These are phyloP conservation scores for Nebria ingens DNA, from an alignment of 1,140 invertebrate species.

Conservation along the genomic window DNA sequence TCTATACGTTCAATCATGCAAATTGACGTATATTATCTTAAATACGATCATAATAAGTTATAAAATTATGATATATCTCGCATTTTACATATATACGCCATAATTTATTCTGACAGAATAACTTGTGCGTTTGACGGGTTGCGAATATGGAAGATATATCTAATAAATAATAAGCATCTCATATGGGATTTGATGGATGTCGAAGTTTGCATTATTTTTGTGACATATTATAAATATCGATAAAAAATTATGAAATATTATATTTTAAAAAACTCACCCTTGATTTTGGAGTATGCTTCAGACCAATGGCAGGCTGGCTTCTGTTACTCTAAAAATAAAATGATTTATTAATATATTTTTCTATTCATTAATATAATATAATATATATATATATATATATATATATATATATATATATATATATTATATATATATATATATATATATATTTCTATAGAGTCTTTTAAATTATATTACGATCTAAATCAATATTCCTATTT, in stretches of 20 bases:
- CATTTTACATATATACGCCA: too few species aligned
- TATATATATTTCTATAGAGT: too few species aligned
- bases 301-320: slow-evolving; percentile 63
- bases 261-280: slow-evolving; percentile 47
- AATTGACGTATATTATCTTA: too few species aligned
- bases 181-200: background rate
- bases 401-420: background rate
- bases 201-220: background rate
- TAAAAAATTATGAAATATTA: slow-evolving; percentile 8
- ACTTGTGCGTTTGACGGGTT: too few species aligned
- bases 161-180: slow-evolving; percentile 2
- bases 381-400: background rate
- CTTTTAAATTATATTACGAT: too few species aligned
- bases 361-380: slow-evolving; percentile 8
- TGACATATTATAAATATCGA: background rate
- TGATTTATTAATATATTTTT: background rate
- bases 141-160: too few species aligned
- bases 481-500: too few species aligned
- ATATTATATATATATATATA: too few species aligned
- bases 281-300: slow-evolving; percentile 64
- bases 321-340: slow-evolving; percentile 56
- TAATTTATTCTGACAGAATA: too few species aligned
- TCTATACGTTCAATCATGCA: too few species aligned
- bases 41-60: too few species aligned
- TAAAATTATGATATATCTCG: too few species aligned